Evolutionary conservation across 2,797 vertebrate species (phyloP).

Genomic region (Dendrocincla tyrannina): DNA sequence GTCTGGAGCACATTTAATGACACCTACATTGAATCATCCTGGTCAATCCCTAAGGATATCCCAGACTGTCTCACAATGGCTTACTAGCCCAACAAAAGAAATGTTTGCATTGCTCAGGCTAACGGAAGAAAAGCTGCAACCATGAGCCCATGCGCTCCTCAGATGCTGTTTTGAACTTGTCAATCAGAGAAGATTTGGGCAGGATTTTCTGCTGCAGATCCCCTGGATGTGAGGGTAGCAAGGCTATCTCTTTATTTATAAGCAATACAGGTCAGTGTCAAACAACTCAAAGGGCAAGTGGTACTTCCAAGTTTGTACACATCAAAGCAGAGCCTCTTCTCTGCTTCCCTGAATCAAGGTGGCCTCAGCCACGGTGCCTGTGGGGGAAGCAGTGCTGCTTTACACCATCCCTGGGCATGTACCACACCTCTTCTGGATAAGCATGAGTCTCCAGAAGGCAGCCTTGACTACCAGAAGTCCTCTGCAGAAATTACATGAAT

Average conservation of each 20-base stretch:
- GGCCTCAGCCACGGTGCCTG: not conserved
- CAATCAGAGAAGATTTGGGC: not conserved
- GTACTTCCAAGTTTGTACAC: not conserved
- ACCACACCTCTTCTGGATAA: not conserved
- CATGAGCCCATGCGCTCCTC: not conserved
- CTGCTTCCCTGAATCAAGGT: not conserved
- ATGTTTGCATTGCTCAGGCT: not conserved
- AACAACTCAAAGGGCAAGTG: not conserved
- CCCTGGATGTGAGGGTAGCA: not conserved
- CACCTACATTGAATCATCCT: not conserved
- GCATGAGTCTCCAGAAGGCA: not conserved
- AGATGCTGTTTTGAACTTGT: not conserved
- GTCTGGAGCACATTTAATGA: not conserved
- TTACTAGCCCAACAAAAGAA: not conserved
- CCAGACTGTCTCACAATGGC: not conserved
- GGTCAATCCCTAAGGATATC: not conserved
- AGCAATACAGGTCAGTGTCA: not conserved
- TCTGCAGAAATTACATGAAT: not conserved
- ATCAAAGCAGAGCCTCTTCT: not conserved
- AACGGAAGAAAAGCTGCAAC: not conserved
- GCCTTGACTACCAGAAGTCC: not conserved
- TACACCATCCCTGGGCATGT: accelerated
- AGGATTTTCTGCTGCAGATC: not conserved
- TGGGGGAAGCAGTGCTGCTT: not conserved
- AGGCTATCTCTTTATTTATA: not conserved